These are phyloP conservation scores for Zosterops lateralis DNA, from an alignment of 2,113 vertebrate genomes.

Conservation along the genomic window DNA sequence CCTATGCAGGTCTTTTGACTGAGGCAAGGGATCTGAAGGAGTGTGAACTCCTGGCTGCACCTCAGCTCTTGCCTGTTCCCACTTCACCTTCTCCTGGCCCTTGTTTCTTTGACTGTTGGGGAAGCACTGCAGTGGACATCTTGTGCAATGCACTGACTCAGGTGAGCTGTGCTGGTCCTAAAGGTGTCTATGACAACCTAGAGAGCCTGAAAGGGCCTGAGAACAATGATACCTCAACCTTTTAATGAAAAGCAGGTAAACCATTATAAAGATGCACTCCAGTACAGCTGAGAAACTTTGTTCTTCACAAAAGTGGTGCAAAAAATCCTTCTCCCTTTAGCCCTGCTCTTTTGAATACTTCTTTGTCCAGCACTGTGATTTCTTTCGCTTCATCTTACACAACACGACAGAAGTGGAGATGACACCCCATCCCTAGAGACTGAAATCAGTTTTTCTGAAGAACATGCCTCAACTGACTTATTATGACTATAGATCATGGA, in stretches of 20 bases:
- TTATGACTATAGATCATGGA: conserved; percentile 30
- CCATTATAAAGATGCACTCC: not conserved
- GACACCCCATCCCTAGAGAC: conserved; percentile 1
- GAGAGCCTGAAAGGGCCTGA: not conserved
- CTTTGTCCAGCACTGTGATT: not conserved
- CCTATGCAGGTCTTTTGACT: not conserved
- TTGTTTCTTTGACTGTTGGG: not conserved
- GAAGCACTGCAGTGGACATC: not conserved
- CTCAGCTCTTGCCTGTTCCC: not conserved
- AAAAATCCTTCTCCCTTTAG: not conserved
- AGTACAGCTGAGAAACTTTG: not conserved
- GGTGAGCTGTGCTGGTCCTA: not conserved
- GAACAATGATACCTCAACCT: fast-evolving
- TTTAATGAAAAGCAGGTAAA: not conserved
- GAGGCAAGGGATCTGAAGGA: not conserved
- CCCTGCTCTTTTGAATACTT: not conserved
- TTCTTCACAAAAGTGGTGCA: not conserved
- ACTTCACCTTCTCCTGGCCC: not conserved
- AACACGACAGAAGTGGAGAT: not conserved
- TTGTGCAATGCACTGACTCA: not conserved
- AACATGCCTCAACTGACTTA: conserved; percentile 1
- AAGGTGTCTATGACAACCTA: not conserved
- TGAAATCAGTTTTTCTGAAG: conserved; percentile 30
- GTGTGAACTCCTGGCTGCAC: not conserved
- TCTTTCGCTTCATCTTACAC: not conserved